These are phyloP conservation scores for Corvus cornix DNA, from an alignment of 2,113 vertebrate genomes.

Conservation along the genomic window DNA sequence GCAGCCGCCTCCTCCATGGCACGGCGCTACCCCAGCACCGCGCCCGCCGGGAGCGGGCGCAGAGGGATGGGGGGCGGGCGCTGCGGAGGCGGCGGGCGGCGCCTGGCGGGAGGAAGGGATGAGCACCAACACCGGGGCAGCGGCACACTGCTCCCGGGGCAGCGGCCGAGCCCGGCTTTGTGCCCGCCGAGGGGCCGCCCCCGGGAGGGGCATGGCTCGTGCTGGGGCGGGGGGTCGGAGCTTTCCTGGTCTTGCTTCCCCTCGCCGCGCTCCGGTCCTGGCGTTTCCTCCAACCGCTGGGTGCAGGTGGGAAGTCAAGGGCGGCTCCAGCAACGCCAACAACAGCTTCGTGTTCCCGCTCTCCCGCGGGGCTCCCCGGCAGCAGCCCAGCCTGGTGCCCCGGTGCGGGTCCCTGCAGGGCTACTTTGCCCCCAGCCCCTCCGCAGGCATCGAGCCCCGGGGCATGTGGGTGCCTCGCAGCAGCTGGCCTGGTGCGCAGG, in stretches of 20 bases:
- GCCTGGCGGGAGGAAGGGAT: neutral
- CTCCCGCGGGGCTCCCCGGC: neutral
- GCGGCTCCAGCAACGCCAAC: neutral
- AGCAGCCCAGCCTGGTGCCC: neutral
- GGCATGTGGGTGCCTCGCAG: neutral
- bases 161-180: neutral
- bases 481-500: accelerated
- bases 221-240: neutral
- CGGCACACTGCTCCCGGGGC: accelerated
- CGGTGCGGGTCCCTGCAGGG: neutral
- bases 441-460: neutral
- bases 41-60: neutral
- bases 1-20: neutral
- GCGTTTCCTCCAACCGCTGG: accelerated
- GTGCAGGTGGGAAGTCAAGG: accelerated
- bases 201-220: neutral
- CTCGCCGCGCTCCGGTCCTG: accelerated
- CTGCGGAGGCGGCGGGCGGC: neutral
- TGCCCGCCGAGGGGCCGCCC: conserved; percentile 15
- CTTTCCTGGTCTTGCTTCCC: accelerated
- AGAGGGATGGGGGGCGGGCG: neutral
- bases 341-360: accelerated
- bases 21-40: neutral
- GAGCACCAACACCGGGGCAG: neutral
- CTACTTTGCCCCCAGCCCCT: neutral